These are phyloP conservation scores for Ellobius talpinus DNA, from an alignment of 2,113 vertebrate genomes.

Conservation along the genomic window DNA sequence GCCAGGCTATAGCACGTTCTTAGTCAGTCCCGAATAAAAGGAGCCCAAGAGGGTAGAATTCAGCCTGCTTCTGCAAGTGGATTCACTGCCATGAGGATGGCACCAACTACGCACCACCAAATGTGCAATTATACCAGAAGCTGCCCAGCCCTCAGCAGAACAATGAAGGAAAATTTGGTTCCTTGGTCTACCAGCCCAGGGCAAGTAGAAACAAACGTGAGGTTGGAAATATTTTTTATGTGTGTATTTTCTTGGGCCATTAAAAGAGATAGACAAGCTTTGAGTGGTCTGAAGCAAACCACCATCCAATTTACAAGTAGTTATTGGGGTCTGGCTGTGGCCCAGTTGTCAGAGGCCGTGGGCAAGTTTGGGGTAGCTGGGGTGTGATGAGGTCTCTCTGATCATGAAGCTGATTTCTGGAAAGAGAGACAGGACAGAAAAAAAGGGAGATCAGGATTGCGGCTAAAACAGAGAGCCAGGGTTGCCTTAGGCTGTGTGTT, in stretches of 20 bases:
- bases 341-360: background rate
- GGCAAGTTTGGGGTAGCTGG: background rate
- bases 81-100: background rate
- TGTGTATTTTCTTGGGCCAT: constrained; percentile 43
- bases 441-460: background rate
- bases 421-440: background rate
- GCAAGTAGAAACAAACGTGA: constrained; percentile 34
- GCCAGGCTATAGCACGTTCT: background rate
- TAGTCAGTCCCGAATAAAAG: background rate
- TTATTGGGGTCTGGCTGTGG: background rate
- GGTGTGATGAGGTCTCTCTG: background rate
- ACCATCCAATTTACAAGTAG: constrained; percentile 31
- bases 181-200: background rate
- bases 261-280: constrained; percentile 61
- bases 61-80: background rate
- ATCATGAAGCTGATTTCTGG: background rate
- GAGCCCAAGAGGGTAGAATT: background rate
- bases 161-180: constrained; percentile 48
- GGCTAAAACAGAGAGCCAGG: background rate
- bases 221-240: constrained; percentile 43
- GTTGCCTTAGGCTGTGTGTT: background rate
- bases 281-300: constrained; percentile 7
- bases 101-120: background rate
- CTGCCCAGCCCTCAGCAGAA: background rate
- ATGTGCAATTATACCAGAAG: background rate